phyloP scores from a whole-genome alignment of 2,888 invertebrate genomes.

The Synergus itoensis region DNA sequence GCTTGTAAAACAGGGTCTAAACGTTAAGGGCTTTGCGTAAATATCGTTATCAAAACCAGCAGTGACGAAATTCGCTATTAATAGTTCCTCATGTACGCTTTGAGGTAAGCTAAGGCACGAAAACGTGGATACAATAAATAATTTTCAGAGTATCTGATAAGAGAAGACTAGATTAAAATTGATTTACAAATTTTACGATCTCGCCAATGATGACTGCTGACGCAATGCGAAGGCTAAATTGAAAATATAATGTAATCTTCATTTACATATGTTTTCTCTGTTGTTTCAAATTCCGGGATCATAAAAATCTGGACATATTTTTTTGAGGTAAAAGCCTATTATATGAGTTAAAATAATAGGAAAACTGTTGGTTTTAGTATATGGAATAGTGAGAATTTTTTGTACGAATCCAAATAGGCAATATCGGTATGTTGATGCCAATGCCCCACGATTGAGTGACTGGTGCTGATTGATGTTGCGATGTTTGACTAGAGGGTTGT shows the following conservation, averaged over 20 bases:
- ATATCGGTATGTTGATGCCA: slow-evolving; percentile 73
- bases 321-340: not conserved
- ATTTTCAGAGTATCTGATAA: slow-evolving; percentile 18
- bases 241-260: not conserved
- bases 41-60: slow-evolving; percentile 47
- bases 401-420: slow-evolving; percentile 70
- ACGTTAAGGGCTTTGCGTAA: slow-evolving; percentile 47
- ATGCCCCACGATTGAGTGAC: slow-evolving; percentile 74
- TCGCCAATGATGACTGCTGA: not conserved
- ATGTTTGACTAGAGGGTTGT: slow-evolving; percentile 78
- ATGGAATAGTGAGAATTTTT: slow-evolving; percentile 42
- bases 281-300: too few species aligned
- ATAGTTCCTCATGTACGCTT: not conserved
- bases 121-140: slow-evolving; percentile 21
- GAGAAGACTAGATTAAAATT: slow-evolving; percentile 22
- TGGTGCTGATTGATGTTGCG: slow-evolving; percentile 78
- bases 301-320: too few species aligned
- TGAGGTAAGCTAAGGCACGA: not conserved
- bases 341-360: not conserved
- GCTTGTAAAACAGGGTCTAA: slow-evolving; percentile 41
- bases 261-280: not conserved
- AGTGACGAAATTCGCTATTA: slow-evolving; percentile 40
- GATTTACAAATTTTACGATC: not conserved
- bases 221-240: not conserved
- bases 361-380: not conserved